Base-by-base conservation (phyloP, 2,888 invertebrate genomes). In the Sminthurinus aureus region DNA sequence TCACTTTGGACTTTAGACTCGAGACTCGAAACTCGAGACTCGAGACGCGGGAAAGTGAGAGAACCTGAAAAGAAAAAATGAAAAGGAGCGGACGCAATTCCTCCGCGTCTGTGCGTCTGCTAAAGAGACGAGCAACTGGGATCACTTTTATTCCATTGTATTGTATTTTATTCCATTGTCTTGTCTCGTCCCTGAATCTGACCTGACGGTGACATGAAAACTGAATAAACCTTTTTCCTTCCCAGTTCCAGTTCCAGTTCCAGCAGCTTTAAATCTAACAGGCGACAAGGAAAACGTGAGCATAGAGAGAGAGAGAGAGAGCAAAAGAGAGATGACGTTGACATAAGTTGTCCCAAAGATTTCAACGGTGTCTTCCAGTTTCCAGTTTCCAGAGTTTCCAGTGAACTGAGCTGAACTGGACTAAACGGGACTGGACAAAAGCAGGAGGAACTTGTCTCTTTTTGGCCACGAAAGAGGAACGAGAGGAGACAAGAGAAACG, bases 291-390 rank as follows among this genome's bases (percentile, higher is more conserved):
- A 69, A 71, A 71, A 24, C 8, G 22, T 15, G 26, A 24, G 8
- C 24, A 26, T 4, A 26, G 12, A 71, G 26, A n/a, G 67, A 67
- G 67, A 24, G 0, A 26, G 26, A 71, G 50, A 75, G 51, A 50
- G 51, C 2, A 3, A 18, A 18, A 20, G 50, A 38, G 75, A 79
- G 73, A 79, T 83, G 83, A 83, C 83, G 80, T 83, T 83, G 83
- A 83, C 83, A 83, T 79, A 74, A n/a, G 75, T 66, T 74, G 79
- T 74, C 26, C 58, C 13, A 66, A 78, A 73, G 79, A 83, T 82
- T 67, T 82, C 58, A 75, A 75, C 75, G 52, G 75, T 51, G n/a
- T 9, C 75, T 51, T 12, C 20, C 50, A 20, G 71, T 71, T 69
- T 22, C 64, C 74, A 52, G 67, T 69, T 77, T 52, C 64, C 52